phyloP scores from a whole-genome alignment of 2,797 vertebrate genomes.

The Bradypodion pumilum region DNA sequence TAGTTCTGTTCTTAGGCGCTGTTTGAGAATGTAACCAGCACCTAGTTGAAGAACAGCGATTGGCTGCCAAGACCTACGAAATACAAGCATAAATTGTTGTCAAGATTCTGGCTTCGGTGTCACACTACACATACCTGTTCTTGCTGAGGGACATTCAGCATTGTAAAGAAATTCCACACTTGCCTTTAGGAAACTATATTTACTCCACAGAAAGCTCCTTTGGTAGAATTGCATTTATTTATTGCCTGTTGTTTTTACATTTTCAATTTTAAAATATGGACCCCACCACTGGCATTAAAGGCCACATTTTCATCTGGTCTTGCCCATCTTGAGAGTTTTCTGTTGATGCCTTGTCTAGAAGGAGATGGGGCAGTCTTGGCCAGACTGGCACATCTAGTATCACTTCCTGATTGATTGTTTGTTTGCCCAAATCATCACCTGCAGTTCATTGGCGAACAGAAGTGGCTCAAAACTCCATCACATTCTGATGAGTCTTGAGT shows the following conservation, averaged over 20 bases:
- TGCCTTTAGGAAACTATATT: too few relatives aligned
- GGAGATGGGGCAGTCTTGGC: conserved; percentile 18
- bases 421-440: conserved; percentile 30
- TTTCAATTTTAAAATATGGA: neutral
- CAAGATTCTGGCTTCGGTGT: too few relatives aligned
- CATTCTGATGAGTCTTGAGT: conserved; percentile 26
- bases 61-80: too few relatives aligned
- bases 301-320: conserved; percentile 16
- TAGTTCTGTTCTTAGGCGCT: too few relatives aligned
- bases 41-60: too few relatives aligned
- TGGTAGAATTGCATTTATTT: neutral
- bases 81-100: too few relatives aligned
- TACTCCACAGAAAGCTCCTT: neutral
- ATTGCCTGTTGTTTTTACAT: neutral
- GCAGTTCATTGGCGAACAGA: conserved; percentile 15
- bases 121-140: too few relatives aligned
- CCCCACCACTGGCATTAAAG: conserved; percentile 12
- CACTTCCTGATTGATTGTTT: neutral
- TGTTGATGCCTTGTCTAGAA: conserved; percentile 35
- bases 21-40: too few relatives aligned
- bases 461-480: conserved; percentile 15
- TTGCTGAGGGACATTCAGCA: too few relatives aligned
- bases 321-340: conserved; percentile 12
- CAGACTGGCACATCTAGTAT: conserved; percentile 39
- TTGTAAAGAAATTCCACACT: too few relatives aligned